Evolutionary conservation across 2,888 invertebrate species (phyloP).

Genomic region (Cantharis flavilabris): DNA sequence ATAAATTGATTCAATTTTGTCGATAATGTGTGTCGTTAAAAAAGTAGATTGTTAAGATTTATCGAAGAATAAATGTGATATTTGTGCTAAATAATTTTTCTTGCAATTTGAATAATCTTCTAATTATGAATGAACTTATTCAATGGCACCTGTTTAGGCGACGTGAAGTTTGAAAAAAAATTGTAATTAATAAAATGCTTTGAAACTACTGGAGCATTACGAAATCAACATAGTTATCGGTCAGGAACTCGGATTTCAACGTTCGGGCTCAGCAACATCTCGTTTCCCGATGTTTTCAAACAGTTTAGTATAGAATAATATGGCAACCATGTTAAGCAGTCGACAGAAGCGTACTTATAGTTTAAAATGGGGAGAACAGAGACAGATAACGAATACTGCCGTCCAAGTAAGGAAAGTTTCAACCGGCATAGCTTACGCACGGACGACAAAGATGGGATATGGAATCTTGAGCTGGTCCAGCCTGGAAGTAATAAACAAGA

Average conservation of each 20-base stretch:
- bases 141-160: background rate
- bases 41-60: background rate
- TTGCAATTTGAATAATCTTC: background rate
- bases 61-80: background rate
- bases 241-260: slow-evolving; percentile 17
- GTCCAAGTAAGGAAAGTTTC: slow-evolving; percentile 4
- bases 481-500: slow-evolving; percentile 54
- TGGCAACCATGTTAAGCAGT: slow-evolving; percentile 46
- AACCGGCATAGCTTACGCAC: background rate
- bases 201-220: slow-evolving; percentile 23
- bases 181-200: slow-evolving; percentile 5
- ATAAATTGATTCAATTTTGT: slow-evolving; percentile 8
- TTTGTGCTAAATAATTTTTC: background rate
- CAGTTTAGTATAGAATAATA: slow-evolving; percentile 46
- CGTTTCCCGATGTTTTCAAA: slow-evolving; percentile 44
- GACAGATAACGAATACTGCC: slow-evolving; percentile 30
- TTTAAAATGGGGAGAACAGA: slow-evolving; percentile 25
- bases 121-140: background rate
- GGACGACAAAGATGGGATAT: slow-evolving; percentile 21
- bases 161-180: background rate
- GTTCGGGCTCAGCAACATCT: slow-evolving; percentile 5
- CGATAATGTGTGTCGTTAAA: background rate
- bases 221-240: slow-evolving; percentile 30
- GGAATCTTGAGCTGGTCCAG: slow-evolving; percentile 41
- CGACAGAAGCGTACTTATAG: slow-evolving; percentile 33